phyloP scores from a whole-genome alignment of 2,113 vertebrate species.

The Myodes glareolus region DNA sequence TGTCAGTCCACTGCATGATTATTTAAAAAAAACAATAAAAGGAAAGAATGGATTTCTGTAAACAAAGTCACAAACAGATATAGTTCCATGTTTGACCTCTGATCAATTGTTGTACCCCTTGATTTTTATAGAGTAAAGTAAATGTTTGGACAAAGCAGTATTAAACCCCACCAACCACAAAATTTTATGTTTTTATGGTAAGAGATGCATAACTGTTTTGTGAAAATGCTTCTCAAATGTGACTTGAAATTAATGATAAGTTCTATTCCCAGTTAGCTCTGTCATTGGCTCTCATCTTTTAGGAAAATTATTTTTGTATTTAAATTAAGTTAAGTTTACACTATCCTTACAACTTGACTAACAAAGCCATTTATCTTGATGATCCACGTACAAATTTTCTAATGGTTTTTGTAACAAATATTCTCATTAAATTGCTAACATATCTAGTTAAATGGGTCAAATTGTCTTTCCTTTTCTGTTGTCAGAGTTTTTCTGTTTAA shows the following conservation, averaged over 20 bases:
- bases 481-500: not conserved
- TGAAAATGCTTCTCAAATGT: not conserved
- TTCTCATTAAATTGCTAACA: conserved; percentile 32
- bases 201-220: not conserved
- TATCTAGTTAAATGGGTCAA: not conserved
- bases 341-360: conserved; percentile 6
- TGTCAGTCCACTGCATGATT: not conserved
- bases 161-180: not conserved
- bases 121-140: conserved; percentile 15
- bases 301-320: conserved; percentile 2
- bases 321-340: not conserved
- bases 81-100: not conserved
- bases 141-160: not conserved
- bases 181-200: conserved; percentile 17
- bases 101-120: not conserved
- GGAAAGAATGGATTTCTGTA: not conserved
- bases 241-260: not conserved
- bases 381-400: conserved; percentile 13
- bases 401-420: not conserved
- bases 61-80: not conserved
- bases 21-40: not conserved
- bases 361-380: not conserved
- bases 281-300: conserved; percentile 21
- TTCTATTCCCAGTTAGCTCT: not conserved
- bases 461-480: not conserved